Conservation (phyloP, 2,888 invertebrate genomes). For the Lepidochrysops patricia region DNA sequence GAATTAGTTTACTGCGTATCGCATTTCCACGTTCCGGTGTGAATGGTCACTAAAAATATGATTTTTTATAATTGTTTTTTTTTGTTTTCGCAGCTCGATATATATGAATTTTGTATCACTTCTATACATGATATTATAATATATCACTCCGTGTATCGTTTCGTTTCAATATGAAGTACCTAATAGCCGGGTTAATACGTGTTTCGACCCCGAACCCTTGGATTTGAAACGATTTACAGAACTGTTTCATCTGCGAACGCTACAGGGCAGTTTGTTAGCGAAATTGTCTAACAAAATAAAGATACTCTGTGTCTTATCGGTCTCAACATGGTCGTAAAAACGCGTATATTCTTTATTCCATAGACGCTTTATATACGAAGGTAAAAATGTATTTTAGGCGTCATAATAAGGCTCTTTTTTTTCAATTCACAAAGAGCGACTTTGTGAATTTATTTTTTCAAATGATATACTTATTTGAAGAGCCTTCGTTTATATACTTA, state of each 20-base stretch:
- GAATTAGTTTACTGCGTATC: too few relatives aligned
- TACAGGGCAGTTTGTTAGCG: background rate
- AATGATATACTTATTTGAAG: background rate
- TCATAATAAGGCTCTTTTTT: background rate
- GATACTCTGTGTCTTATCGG: background rate
- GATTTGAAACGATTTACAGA: background rate
- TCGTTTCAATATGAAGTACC: too few relatives aligned
- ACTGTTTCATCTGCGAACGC: background rate
- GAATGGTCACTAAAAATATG: too few relatives aligned
- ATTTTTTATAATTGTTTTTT: too few relatives aligned
- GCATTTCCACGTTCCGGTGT: too few relatives aligned
- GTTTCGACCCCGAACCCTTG: background rate
- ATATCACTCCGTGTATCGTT: too few relatives aligned
- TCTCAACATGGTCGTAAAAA: constrained; percentile 2
- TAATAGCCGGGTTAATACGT: background rate
- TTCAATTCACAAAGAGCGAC: too few relatives aligned
- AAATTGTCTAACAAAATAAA: background rate
- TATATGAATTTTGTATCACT: too few relatives aligned
- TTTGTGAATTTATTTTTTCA: background rate
- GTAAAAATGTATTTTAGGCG: background rate
- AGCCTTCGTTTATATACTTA: background rate
- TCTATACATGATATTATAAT: too few relatives aligned
- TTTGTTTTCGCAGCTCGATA: too few relatives aligned
- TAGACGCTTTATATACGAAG: background rate
- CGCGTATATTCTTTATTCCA: background rate